Evolutionary conservation across 2,888 invertebrate species (phyloP), one percentile per base, ranked within the genome.

Genomic region (Plebejus argus): DNA sequence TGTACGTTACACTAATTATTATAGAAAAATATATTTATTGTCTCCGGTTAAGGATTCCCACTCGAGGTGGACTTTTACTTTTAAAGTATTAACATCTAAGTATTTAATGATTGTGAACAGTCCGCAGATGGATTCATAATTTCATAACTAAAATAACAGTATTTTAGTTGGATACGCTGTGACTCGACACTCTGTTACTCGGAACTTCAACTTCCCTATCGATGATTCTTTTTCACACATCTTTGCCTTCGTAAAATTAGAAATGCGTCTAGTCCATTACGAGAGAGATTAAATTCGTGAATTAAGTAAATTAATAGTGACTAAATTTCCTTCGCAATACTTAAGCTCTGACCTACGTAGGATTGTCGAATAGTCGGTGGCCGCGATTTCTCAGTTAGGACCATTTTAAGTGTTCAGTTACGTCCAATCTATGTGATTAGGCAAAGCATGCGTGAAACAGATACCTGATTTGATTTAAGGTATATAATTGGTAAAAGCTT

Each of bases 201-300:
- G 86, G 81, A 82, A 81, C 81, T 85, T 85, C 76, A 79, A 76
- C 76, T 81, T 80, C 79, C 78, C 70, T 80, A 84, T 85, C 87
- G 84, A 84, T 86, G 82, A 91, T 92, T 90, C 91, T 91, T 90
- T 90, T 90, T 90, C 90, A 92, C 90, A 90, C 90, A 87, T 90
- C 91, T 93, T 92, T 92, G 91, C 93, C 93, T 93, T 94, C 92
- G 88, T 91, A 90, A 91, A 92, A 89, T 92, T 82, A 81, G 90
- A 88, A 90, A 92, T 91, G 91, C 92, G 91, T 93, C 94, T 94
- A 94, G 94, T 94, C 94, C 92, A 92, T 91, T 91, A 88, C 89
- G 88, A 93, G 92, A 90, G 93, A 93, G 92, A 93, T 93, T 93
- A 92, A 90, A 88, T 90, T 88, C 87, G 89, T 89, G 89, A 87